Evolutionary conservation across 2,113 vertebrate genomes (phyloP), one percentile per base, ranked within the genome.

Genomic region (Tringa solitaria): DNA sequence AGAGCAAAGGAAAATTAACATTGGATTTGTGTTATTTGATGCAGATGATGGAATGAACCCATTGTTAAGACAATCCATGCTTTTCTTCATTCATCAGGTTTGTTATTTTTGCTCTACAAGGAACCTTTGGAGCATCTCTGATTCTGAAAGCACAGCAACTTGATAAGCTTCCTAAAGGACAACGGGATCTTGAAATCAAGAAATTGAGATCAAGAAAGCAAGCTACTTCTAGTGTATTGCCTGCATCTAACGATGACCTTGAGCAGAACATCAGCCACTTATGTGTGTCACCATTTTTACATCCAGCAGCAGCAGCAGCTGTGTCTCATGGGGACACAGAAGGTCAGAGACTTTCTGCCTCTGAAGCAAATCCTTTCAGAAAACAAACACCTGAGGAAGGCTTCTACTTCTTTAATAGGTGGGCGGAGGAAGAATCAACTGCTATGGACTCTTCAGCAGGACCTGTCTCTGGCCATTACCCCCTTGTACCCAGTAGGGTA

Each of bases 81-180:
- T 50, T 73, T 78, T 97, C 81, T 64, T 97, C 87, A 76, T 81
- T 95, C 80, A 56, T 84, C 97, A 99, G 99, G 98, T 99, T 98
- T 95, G 96, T 98, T 57, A 89, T 99, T 88, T 98, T 98, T 72
- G 97, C 98, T 96, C 89, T 99, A 27, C 98, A 70, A 97, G 99
- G 99, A 75, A 99, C 99, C 10, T 96, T 98, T 13, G 95, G 96
- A 76, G 94, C 96, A 78, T 98, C 98, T 87, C 97, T 97, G 43
- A 97, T 98, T 70, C 69, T 98, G 65, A 98, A 97, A 97, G 99
- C 98, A 76, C 98, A 98, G 94, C 98, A 98, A 83, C 90, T 99
- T 87, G 99, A 99, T 87, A 96, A 96, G 60, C 96, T 98, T 87
- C 97, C 98, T 26, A 96, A 96, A 59, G 96, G 70, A 27, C 93